Base-by-base conservation (phyloP, 2,888 invertebrate genomes). In the Malacosoma neustria region DNA sequence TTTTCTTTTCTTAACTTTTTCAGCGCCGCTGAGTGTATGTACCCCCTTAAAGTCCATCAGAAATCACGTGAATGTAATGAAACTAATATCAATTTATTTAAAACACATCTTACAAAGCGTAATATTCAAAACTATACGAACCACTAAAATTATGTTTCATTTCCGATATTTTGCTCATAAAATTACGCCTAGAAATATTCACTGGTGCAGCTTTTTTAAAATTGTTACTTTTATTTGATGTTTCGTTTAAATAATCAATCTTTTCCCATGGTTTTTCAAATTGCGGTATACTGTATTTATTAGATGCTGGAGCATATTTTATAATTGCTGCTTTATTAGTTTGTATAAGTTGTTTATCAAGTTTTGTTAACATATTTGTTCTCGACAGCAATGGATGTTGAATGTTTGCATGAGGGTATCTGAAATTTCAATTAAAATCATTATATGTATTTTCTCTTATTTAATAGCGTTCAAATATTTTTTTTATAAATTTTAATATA, bases 121-220 rank as follows among this genome's bases (percentile, higher is more conserved):
- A 3, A 22, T 22, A 2, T 22, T 4, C 22, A 22, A 22, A 22
- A 22, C 22, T 22, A 22, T 22, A 22, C 22, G 22, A 22, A 77
- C 77, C 61, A 37, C 69, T 75, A 4, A 45, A 45, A 48, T 63
- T 69, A 11, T 59, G 52, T 32, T 57, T 44, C 13, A 42, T 50
- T 14, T 64, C 56, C 36, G 59, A 49, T 34, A 64, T 49, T 3
- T 54, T 54, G 37, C 59, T 51, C 13, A 62, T n/a, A n/a, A n/a
- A n/a, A n/a, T 37, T 22, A 64, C 35, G 12, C 40, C n/a, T 42
- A 4, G 48, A 43, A 11, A 55, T 41, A n/a, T 54, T 48, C 13
- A 41, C 31, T 11, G 46, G 36, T 39, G 36, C 37, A 7, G 40
- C 29, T 3, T 35, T 40, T 9, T 42, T 13, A 14, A 34, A 30